Evolutionary conservation across 2,888 invertebrate species (phyloP).

Genomic region (Acronicta aceris): DNA sequence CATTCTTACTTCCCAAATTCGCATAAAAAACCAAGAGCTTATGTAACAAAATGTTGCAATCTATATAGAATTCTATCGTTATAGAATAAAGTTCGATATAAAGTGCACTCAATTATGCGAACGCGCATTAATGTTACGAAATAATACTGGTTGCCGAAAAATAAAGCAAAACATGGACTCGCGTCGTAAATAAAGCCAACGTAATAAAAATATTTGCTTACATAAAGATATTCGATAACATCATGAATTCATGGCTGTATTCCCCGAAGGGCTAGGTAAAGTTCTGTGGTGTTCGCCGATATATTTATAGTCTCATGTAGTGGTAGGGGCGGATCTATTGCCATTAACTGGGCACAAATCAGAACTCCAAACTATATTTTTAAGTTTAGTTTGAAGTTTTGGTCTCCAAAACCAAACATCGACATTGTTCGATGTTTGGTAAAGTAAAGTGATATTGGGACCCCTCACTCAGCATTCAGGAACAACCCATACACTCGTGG

Average conservation of each 20-base stretch:
- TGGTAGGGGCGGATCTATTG: no score
- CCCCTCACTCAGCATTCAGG: no score
- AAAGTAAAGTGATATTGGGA: no score
- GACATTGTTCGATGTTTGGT: no score
- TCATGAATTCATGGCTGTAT: not conserved
- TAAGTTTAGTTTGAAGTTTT: no score
- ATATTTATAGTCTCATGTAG: no score
- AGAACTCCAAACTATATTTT: no score
- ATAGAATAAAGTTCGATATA: slow-evolving; percentile 9
- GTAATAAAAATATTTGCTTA: slow-evolving; percentile 7
- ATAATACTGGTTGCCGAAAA: slow-evolving; percentile 52
- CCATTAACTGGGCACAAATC: no score
- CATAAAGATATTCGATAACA: not conserved
- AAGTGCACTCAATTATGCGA: not conserved
- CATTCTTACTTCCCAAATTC: slow-evolving; percentile 32
- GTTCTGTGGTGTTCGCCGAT: no score
- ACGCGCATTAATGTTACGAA: slow-evolving; percentile 26
- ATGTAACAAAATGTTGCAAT: not conserved
- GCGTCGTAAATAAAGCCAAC: slow-evolving; percentile 19
- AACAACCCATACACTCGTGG: no score
- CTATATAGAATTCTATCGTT: not conserved
- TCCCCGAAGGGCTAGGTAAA: no score
- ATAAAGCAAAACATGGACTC: slow-evolving; percentile 31
- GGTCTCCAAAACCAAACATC: no score
- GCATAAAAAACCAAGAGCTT: not conserved